Evolutionary conservation across 23 tunicate species (phyloP).

Genomic region (Corella eumyota): DNA sequence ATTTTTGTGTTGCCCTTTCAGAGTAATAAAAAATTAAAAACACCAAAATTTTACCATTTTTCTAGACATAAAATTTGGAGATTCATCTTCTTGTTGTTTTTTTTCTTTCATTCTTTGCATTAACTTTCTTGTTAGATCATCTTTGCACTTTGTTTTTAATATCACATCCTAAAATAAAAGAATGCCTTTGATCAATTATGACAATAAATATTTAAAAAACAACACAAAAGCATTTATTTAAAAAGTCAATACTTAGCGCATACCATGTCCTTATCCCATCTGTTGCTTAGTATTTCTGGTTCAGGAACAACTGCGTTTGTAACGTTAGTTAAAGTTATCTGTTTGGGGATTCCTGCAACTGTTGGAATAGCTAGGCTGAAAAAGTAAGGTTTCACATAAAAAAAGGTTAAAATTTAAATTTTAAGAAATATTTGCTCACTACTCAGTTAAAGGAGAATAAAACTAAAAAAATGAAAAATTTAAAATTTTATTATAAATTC

Average conservation of each 20-base stretch:
- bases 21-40: background rate
- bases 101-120: conserved; percentile 88
- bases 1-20: no score
- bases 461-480: no score
- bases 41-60: no score
- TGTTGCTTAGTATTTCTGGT: conserved; percentile 15
- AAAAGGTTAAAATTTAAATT: no score
- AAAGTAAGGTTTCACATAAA: no score
- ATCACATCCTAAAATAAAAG: conserved; percentile 19
- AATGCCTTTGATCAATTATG: background rate
- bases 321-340: conserved; percentile 9
- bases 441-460: no score
- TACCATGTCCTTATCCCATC: conserved; percentile 84
- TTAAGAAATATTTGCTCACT: no score
- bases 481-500: no score
- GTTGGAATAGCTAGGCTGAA: conserved; percentile 29
- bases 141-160: conserved; percentile 56
- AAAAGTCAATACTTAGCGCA: no score
- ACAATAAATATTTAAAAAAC: background rate
- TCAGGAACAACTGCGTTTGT: conserved; percentile 8
- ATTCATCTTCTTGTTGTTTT: conserved; percentile 39
- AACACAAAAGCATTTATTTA: background rate
- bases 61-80: conserved; percentile 49
- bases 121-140: conserved; percentile 82
- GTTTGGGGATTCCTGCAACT: conserved; percentile 3